phyloP scores from a whole-genome alignment of 2,888 invertebrate genomes.

The Scrobipalpa atriplicella region DNA sequence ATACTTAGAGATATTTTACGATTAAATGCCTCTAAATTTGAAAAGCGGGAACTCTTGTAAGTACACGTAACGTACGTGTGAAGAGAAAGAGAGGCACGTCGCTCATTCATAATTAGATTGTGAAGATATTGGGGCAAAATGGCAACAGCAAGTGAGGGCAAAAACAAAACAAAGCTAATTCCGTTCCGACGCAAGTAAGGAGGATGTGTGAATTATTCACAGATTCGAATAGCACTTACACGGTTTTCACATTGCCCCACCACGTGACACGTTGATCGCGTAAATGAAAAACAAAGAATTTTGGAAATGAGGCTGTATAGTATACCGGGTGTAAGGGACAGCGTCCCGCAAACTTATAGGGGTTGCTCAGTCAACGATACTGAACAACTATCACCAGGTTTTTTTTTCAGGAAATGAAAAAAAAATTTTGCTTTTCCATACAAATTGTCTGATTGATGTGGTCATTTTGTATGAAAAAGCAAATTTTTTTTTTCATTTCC shows the following conservation, averaged over 20 bases:
- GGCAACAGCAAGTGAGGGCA: too few relatives aligned
- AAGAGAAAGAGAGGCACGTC: not conserved
- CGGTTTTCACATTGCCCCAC: slow-evolving; percentile 12
- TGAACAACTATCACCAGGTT: too few relatives aligned
- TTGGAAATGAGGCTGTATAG: too few relatives aligned
- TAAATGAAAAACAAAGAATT: not conserved
- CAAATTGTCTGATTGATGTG: too few relatives aligned
- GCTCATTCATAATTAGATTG: slow-evolving; percentile 12
- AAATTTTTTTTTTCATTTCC: too few relatives aligned
- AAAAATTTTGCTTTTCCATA: too few relatives aligned
- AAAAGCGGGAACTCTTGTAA: slow-evolving; percentile 5
- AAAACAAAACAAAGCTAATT: not conserved
- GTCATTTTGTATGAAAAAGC: too few relatives aligned
- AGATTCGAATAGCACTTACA: not conserved
- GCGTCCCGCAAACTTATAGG: too few relatives aligned
- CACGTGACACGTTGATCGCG: not conserved
- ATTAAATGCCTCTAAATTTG: not conserved
- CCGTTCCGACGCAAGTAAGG: not conserved
- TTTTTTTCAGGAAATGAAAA: too few relatives aligned
- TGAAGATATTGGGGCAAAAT: not conserved
- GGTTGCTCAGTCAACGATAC: too few relatives aligned
- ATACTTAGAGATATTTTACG: not conserved
- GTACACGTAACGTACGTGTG: not conserved
- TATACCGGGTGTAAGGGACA: too few relatives aligned
- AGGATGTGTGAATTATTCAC: slow-evolving; percentile 1